Evolutionary conservation across 2,888 invertebrate genomes (phyloP).

Genomic region (Drosophila niveifrons): DNA sequence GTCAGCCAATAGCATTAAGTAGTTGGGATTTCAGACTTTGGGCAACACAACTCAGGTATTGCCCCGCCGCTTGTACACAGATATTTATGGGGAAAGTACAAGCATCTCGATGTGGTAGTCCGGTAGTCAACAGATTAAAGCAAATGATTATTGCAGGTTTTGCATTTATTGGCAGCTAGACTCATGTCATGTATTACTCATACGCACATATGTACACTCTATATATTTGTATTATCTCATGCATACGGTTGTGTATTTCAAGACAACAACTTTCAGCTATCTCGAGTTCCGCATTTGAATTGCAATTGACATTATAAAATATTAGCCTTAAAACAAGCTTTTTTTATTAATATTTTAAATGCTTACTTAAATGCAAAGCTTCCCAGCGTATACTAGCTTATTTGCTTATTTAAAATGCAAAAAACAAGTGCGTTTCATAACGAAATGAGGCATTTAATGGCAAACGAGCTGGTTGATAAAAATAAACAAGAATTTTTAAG

Average conservation of each 20-base stretch:
- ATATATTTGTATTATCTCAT: not conserved
- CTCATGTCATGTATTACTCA: constrained; percentile 1
- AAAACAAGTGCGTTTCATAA: not conserved
- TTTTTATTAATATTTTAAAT: not conserved
- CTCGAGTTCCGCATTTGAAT: not conserved
- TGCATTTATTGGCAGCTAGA: constrained; percentile 6
- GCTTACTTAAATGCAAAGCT: not conserved
- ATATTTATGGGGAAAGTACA: constrained; percentile 13
- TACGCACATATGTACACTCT: not conserved
- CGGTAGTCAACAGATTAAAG: not conserved
- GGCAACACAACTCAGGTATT: constrained; percentile 44
- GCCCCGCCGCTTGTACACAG: constrained; percentile 4
- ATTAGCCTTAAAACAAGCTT: not conserved
- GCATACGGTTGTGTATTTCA: constrained; percentile 2
- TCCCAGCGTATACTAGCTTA: not conserved
- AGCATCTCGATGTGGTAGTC: constrained; percentile 2
- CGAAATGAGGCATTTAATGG: not conserved
- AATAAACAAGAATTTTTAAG: too few relatives aligned
- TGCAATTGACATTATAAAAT: not conserved
- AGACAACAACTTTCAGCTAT: not conserved
- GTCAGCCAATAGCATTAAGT: constrained; percentile 64
- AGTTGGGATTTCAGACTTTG: constrained; percentile 44
- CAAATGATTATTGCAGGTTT: constrained; percentile 9
- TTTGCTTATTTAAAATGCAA: not conserved
- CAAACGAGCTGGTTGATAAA: not conserved